Percentiles rank a stretch among this genome's conserved stretches.
Evolutionary conservation across 1,140 invertebrate species (phyloP).

Genomic region (Ceratosolen fusciceps): DNA sequence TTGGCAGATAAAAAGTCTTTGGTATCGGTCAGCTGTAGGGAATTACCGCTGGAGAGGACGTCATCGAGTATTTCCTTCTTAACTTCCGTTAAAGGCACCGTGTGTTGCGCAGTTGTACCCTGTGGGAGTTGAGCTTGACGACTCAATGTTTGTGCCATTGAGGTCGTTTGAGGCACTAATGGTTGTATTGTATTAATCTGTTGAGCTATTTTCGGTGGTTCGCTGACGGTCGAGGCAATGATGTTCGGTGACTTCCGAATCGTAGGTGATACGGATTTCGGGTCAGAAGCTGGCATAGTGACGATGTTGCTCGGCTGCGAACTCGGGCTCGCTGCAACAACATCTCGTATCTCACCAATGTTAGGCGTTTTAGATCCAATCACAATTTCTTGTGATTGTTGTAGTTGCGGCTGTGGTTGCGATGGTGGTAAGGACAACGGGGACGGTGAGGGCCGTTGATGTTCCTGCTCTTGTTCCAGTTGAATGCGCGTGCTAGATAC

Average conservation of each 20-base stretch:
- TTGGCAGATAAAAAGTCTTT: conserved; percentile 71
- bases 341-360: conserved; percentile 10
- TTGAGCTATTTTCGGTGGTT: conserved; percentile 35
- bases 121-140: conserved; percentile 63
- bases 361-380: conserved; percentile 38
- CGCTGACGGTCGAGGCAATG: background rate
- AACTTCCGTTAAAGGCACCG: conserved; percentile 70
- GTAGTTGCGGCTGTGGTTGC: conserved; percentile 41
- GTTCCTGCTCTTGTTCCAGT: conserved; percentile 41
- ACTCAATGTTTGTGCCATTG: conserved; percentile 55
- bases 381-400: conserved; percentile 53
- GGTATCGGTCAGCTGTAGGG: conserved; percentile 67
- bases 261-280: conserved; percentile 34
- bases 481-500: background rate
- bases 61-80: conserved; percentile 70
- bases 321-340: conserved; percentile 22
- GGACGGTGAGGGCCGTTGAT: conserved; percentile 25
- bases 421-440: background rate
- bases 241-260: conserved; percentile 39
- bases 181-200: conserved; percentile 56
- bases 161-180: conserved; percentile 55
- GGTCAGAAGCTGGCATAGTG: background rate
- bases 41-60: conserved; percentile 61
- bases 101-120: conserved; percentile 62
- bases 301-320: conserved; percentile 38